These are phyloP conservation scores for Orbicella faveolata DNA, from an alignment of 64 coral and sea anemone species.

Conservation along the genomic window DNA sequence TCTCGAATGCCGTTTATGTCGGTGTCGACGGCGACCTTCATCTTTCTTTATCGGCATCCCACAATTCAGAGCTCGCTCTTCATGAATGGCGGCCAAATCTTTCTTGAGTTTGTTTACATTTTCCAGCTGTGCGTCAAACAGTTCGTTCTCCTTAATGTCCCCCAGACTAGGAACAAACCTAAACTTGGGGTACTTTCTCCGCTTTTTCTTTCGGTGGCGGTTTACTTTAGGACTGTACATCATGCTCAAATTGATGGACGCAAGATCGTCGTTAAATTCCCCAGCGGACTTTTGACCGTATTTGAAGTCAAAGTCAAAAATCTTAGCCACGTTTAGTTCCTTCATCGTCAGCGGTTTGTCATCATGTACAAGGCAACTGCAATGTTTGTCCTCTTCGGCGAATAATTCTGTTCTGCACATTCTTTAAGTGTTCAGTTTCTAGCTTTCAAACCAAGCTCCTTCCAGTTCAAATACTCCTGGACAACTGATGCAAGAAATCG, in stretches of 20 bases:
- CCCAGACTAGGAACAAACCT: slow-evolving; percentile 33
- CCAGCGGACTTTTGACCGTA: slow-evolving; percentile 45
- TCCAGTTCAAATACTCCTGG: not conserved
- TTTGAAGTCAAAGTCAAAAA: slow-evolving; percentile 71
- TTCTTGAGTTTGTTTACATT: not conserved
- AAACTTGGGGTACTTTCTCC: slow-evolving; percentile 37
- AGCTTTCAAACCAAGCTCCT: not conserved
- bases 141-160: slow-evolving; percentile 54
- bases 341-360: slow-evolving; percentile 44
- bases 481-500: slow-evolving; percentile 1
- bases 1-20: not conserved
- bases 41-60: not conserved
- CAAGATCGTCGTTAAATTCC: slow-evolving; percentile 13
- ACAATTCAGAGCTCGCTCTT: slow-evolving; percentile 25
- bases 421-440: not conserved
- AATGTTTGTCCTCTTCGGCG: not conserved
- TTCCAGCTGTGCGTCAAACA: not conserved
- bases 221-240: slow-evolving; percentile 26
- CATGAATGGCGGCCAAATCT: slow-evolving; percentile 30
- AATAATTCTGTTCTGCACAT: slow-evolving; percentile 38
- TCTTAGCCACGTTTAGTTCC: slow-evolving; percentile 36
- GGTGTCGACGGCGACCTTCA: not conserved
- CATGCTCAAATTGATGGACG: slow-evolving; percentile 2
- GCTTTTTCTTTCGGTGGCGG: slow-evolving; percentile 16
- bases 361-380: not conserved